phyloP scores from a whole-genome alignment of 2,797 vertebrate genomes.

The Alauda arvensis region DNA sequence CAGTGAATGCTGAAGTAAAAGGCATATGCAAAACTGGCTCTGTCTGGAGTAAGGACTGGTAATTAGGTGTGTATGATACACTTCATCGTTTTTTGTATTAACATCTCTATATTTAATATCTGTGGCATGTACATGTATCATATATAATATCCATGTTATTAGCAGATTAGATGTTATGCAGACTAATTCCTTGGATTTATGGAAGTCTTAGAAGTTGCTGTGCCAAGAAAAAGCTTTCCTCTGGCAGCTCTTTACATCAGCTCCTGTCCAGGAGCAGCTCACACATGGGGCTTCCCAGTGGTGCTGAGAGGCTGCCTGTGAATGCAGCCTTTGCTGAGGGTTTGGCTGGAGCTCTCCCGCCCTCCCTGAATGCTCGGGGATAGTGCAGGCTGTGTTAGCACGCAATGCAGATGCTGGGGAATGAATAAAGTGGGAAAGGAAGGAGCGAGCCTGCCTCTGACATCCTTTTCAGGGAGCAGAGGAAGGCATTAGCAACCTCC shows the following conservation, averaged over 20 bases:
- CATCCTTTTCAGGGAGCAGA: background rate
- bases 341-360: slow-evolving; percentile 35
- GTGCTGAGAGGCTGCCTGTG: background rate
- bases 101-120: background rate
- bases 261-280: background rate
- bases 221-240: background rate
- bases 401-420: slow-evolving; percentile 35
- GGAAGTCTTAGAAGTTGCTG: background rate
- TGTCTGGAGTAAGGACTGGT: background rate
- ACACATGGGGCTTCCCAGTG: background rate
- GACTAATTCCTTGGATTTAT: slow-evolving; percentile 1
- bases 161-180: background rate
- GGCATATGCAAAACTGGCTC: background rate
- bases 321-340: background rate
- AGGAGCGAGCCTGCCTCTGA: background rate
- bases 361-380: background rate
- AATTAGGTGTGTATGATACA: background rate
- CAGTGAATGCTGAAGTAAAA: background rate
- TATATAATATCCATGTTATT: background rate
- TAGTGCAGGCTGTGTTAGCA: background rate
- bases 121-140: fast-evolving
- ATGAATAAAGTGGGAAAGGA: slow-evolving; percentile 12
- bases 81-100: background rate
- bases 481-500: slow-evolving; percentile 33
- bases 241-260: background rate